These are phyloP conservation scores for Drosophila bipectinata DNA, from an alignment of 1,140 invertebrate species.

Conservation along the genomic window DNA sequence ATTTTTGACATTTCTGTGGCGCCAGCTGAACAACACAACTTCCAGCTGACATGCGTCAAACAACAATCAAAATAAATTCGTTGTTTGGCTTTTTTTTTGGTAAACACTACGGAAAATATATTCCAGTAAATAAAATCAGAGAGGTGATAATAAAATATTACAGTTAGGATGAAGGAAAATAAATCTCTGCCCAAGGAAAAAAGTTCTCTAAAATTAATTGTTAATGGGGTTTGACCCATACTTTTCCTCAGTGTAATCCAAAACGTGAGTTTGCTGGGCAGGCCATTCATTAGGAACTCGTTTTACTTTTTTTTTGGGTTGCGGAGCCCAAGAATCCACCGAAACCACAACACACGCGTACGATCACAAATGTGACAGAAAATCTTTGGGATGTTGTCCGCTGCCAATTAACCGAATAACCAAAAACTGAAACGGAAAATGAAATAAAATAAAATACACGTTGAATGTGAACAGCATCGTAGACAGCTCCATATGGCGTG, in stretches of 20 bases:
- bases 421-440: constrained; percentile 29
- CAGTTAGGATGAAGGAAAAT: not conserved
- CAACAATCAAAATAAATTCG: constrained; percentile 79
- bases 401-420: constrained; percentile 74
- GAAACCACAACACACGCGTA: constrained; percentile 31
- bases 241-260: constrained; percentile 25
- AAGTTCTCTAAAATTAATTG: no score
- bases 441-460: constrained; percentile 21
- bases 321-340: constrained; percentile 39
- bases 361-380: constrained; percentile 50
- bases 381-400: constrained; percentile 70
- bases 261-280: constrained; percentile 76
- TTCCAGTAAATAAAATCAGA: not conserved
- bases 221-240: not conserved
- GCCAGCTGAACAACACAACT: constrained; percentile 60
- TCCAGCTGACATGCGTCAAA: constrained; percentile 79
- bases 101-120: not conserved
- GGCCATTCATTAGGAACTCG: constrained; percentile 81
- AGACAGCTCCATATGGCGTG: constrained; percentile 37
- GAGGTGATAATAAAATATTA: not conserved
- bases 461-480: constrained; percentile 36
- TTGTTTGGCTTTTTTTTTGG: constrained; percentile 23
- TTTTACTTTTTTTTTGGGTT: constrained; percentile 41
- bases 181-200: no score
- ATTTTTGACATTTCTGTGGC: constrained; percentile 82